A percentile compares a stretch with the other conserved stretches of the same genome.
These are phyloP conservation scores for Eurytoma adleriae DNA, from an alignment of 2,888 invertebrate genomes.

Conservation along the genomic window DNA sequence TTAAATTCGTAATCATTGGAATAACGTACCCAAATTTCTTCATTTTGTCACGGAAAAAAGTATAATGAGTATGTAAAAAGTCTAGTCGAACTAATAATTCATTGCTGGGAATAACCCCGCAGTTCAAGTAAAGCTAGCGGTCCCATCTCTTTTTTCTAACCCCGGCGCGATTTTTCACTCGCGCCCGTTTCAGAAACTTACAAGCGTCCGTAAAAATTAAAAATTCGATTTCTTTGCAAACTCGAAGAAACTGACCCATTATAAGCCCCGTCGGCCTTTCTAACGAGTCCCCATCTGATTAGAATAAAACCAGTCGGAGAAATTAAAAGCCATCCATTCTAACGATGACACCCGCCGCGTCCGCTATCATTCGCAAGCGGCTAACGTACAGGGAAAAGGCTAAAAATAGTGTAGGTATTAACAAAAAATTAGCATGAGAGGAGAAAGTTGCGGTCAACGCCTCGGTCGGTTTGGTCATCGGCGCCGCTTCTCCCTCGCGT, in stretches of 20 bases:
- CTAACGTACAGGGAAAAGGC: constrained; percentile 43
- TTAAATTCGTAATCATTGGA: too few relatives aligned
- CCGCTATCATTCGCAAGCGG: constrained; percentile 22
- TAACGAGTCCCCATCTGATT: constrained; percentile 21
- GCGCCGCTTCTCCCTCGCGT: neutral
- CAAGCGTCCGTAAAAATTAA: too few relatives aligned
- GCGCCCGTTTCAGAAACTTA: too few relatives aligned
- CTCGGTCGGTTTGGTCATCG: constrained; percentile 64
- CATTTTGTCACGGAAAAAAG: too few relatives aligned
- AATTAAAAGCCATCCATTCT: constrained; percentile 38
- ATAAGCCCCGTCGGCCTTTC: constrained; percentile 6
- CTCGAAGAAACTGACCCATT: constrained; percentile 19
- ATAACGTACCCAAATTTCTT: too few relatives aligned
- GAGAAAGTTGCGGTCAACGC: constrained; percentile 73
- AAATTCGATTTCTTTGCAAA: too few relatives aligned
- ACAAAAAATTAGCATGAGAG: constrained; percentile 73
- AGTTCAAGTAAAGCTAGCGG: too few relatives aligned
- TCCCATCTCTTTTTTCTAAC: too few relatives aligned
- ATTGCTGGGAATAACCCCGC: too few relatives aligned
- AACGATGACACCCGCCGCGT: constrained; percentile 36
- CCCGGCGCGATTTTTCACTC: too few relatives aligned
- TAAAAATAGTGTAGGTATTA: constrained; percentile 72
- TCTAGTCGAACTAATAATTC: too few relatives aligned
- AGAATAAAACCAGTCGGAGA: constrained; percentile 36
- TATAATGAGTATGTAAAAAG: too few relatives aligned